These are phyloP conservation scores for Spodoptera litura DNA, from an alignment of 1,140 invertebrate genomes.

Conservation along the genomic window DNA sequence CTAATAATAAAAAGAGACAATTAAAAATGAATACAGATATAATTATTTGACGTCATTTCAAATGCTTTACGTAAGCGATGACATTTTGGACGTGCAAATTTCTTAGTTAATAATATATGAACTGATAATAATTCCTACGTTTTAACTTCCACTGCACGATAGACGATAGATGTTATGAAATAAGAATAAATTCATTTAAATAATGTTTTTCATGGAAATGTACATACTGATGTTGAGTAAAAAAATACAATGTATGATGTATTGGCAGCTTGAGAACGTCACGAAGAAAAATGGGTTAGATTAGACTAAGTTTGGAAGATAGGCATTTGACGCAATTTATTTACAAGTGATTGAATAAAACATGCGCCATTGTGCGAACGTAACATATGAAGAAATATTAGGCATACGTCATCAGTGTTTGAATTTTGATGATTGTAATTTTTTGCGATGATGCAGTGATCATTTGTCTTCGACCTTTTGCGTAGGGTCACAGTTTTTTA, in stretches of 20 bases:
- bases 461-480: not conserved
- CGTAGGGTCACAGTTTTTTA: not conserved
- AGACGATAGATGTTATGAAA: not conserved
- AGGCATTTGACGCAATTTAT: constrained; percentile 11
- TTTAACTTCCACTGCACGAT: not conserved
- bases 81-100: constrained; percentile 15
- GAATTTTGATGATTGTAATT: not conserved
- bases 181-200: constrained; percentile 9
- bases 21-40: constrained; percentile 15
- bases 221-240: not conserved
- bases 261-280: not conserved
- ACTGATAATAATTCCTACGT: constrained; percentile 3
- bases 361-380: constrained; percentile 3
- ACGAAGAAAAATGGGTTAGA: not conserved
- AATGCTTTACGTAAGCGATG: not conserved
- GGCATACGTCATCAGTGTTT: constrained; percentile 12
- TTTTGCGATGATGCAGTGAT: too few relatives aligned
- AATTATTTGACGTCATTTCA: constrained; percentile 41
- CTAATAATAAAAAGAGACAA: not conserved
- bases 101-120: not conserved
- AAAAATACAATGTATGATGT: not conserved
- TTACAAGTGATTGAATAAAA: constrained; percentile 20
- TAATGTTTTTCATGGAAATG: constrained; percentile 11
- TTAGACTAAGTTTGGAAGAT: not conserved
- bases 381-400: constrained; percentile 4